Evolutionary conservation across 2,888 invertebrate species (phyloP).

Genomic region (Tetropium fuscum): DNA sequence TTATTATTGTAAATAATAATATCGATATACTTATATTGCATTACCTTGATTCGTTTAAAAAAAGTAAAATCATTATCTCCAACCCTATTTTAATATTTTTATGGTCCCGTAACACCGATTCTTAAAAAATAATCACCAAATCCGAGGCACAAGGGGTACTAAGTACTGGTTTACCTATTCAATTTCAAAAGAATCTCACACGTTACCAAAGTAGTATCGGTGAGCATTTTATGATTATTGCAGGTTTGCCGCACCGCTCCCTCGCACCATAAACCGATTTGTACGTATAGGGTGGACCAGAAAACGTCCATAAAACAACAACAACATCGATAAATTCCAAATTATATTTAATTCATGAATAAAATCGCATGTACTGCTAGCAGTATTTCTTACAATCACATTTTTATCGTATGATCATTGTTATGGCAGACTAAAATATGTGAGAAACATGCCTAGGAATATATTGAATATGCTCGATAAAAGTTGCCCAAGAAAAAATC

Average conservation of each 20-base stretch:
- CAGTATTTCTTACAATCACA: no score
- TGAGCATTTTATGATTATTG: slow-evolving; percentile 26
- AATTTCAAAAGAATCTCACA: slow-evolving; percentile 31
- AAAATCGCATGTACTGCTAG: no score
- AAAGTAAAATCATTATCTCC: slow-evolving; percentile 6
- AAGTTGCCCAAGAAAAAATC: no score
- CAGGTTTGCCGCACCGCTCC: slow-evolving; percentile 16
- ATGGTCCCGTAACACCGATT: slow-evolving; percentile 18
- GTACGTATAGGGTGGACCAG: slow-evolving; percentile 7
- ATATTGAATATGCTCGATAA: no score
- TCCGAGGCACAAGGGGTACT: slow-evolving; percentile 22
- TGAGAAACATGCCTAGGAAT: no score
- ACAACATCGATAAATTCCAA: background rate
- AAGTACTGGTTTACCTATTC: slow-evolving; percentile 27
- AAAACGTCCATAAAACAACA: no score
- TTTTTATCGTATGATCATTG: no score
- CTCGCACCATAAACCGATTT: slow-evolving; percentile 4
- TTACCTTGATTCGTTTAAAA: no score
- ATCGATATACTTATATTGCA: no score
- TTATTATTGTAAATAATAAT: no score
- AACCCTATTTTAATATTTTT: slow-evolving; percentile 14
- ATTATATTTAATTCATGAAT: no score
- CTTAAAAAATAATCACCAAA: slow-evolving; percentile 14
- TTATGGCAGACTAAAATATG: no score
- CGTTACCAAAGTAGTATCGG: slow-evolving; percentile 18